Evolutionary conservation across 2,888 invertebrate genomes (phyloP), one percentile per base, ranked within the genome.

Genomic region (Ceriagrion tenellum): DNA sequence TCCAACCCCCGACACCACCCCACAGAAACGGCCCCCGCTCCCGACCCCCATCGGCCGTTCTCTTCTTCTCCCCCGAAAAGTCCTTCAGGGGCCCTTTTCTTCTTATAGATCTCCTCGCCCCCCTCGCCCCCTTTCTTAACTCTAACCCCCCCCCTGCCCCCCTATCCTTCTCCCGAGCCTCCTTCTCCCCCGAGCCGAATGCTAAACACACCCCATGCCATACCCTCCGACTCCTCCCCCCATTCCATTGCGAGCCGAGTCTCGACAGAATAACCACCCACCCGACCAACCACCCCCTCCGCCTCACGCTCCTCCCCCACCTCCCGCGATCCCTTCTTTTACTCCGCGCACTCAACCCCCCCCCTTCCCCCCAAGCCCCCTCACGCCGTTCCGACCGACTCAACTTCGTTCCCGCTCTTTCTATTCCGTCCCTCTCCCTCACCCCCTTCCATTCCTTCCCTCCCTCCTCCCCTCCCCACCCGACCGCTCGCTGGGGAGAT

Each of bases 131-230:
- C n/a, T 81, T 35, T 81, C 35, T 35, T 35, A 30, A 35, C 35
- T 16, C 30, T 16, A 13, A 35, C 16, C 81, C 81, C 81, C 81
- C 2, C 81, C 35, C 81, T 30, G 12, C 30, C 74, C 16, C 74
- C 3, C 0, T 8, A 3, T 47, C 90, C 30, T 55, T 26, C 55
- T 55, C 30, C 8, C 47, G 8, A 47, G 47, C 47, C 47, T 35
- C 16, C 69, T 55, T 47, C 69, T 47, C 56, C 93, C 69, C 63
- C 59, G 30, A 56, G 63, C 63, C 74, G 93, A 93, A 93, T 93
- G 93, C 93, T 93, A 93, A 93, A 93, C 93, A 93, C 93, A 93
- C 69, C 93, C 93, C 93, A 69, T 23, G 59, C 20, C 13, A 63
- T 40, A 30, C 55, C 35, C 55, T 26, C 40, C n/a, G 8, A 18